Evolutionary conservation across 2,113 vertebrate genomes (phyloP).

Genomic region (Maccullochella peelii): DNA sequence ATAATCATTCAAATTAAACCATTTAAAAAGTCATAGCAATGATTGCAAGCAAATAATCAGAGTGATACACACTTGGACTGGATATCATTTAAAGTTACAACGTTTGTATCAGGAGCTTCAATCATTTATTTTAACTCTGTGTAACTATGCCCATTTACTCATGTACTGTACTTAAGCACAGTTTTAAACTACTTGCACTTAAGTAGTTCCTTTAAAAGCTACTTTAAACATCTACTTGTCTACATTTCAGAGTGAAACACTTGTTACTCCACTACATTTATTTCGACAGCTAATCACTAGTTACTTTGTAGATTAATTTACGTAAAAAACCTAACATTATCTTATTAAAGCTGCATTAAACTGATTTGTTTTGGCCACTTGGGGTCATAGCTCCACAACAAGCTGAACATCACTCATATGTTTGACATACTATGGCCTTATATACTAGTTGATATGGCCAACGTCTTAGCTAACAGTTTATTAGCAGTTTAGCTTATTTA

Average conservation of each 20-base stretch:
- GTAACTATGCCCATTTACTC: neutral
- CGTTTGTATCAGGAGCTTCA: neutral
- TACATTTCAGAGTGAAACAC: neutral
- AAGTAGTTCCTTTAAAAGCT: neutral
- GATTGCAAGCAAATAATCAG: conserved; percentile 12
- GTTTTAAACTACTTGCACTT: neutral
- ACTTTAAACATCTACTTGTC: neutral
- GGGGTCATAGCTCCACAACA: neutral
- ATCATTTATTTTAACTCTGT: neutral
- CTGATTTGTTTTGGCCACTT: too few species aligned
- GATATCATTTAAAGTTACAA: neutral
- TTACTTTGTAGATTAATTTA: neutral
- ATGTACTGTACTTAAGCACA: neutral
- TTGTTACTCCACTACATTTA: neutral
- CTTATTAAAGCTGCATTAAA: neutral
- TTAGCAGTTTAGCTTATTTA: too few species aligned
- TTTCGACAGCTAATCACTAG: neutral
- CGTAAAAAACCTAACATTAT: neutral
- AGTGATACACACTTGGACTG: neutral
- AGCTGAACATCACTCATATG: too few species aligned
- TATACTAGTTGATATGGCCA: too few species aligned
- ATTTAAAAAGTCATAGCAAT: conserved; percentile 24
- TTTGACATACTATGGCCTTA: too few species aligned
- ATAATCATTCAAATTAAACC: conserved; percentile 34
- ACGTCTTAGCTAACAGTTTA: neutral